Base-by-base conservation (phyloP, 2,113 vertebrate species). In the Channa maculata region DNA sequence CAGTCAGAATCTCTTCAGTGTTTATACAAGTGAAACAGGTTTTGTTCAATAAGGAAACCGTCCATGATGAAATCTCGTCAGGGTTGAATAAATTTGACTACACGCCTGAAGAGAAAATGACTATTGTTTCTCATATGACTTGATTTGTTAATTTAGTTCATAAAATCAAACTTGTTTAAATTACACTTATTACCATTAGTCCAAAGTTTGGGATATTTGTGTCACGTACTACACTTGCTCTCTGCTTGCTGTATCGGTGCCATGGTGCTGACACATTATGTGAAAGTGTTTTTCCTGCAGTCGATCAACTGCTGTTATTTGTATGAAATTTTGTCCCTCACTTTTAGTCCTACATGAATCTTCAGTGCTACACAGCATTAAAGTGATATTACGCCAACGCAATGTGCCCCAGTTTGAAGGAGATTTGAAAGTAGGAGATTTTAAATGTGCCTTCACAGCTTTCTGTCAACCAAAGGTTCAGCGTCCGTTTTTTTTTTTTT, bases 371-470 rank as follows among this genome's bases (percentile, higher is more conserved):
- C 41, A 10, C 73, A 62, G 78, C 48, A 72, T 82, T 62, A 75
- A 79, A 50, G 76, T 75, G 80, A 72, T 67, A 63, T 78, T 5
- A 78, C 48, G 51, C 79, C 79, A 74, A 83, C 50, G 46, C 75
- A 36, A 15, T 0, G 41, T 75, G 82, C 57, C 80, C 82, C 79
- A 85, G 60, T 84, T 83, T 61, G 66, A 79, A 80, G 65, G 78
- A 24, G 24, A 84, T 90, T 83, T 86, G 24, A 24, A 24, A 24
- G 24, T 24, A 78, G 65, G 74, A 84, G 74, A 82, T 75, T 84
- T 86, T 24, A 54, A 79, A 92, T 71, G 92, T 93, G 91, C 91
- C 92, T 93, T 93, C 78, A 74, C 85, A 78, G 76, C 75, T 88
- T 84, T 76, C 57, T 74, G 69, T 87, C 85, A 75, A 90, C 91